These are phyloP conservation scores for Dioctria rufipes DNA, from an alignment of 2,888 invertebrate genomes.

Conservation along the genomic window DNA sequence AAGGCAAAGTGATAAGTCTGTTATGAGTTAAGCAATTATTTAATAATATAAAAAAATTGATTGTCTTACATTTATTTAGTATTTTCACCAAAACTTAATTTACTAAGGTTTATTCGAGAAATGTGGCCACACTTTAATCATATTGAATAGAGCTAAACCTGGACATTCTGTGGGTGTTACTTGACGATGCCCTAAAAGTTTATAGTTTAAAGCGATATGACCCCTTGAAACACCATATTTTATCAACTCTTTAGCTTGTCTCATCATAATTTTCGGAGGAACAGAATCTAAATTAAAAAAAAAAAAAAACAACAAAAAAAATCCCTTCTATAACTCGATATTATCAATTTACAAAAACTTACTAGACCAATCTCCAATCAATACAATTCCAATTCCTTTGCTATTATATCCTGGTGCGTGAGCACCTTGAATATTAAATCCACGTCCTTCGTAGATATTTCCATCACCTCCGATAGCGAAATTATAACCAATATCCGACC, in stretches of 20 bases:
- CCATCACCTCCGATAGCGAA: constrained; percentile 84
- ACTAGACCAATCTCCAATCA: constrained; percentile 74
- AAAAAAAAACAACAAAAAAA: constrained; percentile 57
- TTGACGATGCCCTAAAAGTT: constrained; percentile 78
- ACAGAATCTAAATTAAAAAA: constrained; percentile 71
- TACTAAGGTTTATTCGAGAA: constrained; percentile 64
- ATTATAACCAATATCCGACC: constrained; percentile 81
- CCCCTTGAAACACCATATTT: constrained; percentile 76
- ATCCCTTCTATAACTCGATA: not conserved
- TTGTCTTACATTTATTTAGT: no score
- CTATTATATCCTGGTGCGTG: constrained; percentile 80
- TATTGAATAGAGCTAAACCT: constrained; percentile 75
- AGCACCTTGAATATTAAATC: constrained; percentile 79
- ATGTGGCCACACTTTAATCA: constrained; percentile 78
- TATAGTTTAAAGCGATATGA: constrained; percentile 75
- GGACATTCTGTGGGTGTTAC: constrained; percentile 80
- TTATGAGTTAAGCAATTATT: no score
- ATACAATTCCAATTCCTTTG: constrained; percentile 79
- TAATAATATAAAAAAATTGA: no score
- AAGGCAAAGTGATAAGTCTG: no score
- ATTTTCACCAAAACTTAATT: not conserved
- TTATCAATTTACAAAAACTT: constrained; percentile 26
- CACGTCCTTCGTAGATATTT: constrained; percentile 80
- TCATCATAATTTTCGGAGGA: constrained; percentile 76
- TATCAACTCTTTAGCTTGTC: constrained; percentile 75